phyloP scores from a whole-genome alignment of 2,113 vertebrate genomes.

The Chionodraco myersi region DNA sequence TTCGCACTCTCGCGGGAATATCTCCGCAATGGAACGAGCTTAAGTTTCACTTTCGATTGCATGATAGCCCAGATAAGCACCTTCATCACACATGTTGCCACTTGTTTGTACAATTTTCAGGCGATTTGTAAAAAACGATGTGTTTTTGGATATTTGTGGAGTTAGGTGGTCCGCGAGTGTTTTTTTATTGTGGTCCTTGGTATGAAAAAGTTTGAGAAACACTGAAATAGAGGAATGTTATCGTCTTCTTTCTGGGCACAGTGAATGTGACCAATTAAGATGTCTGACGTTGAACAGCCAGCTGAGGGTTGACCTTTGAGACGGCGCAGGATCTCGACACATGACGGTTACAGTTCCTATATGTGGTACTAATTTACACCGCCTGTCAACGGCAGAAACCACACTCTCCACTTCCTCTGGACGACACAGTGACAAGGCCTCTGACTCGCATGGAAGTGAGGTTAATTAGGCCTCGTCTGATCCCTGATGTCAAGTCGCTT shows the following conservation, averaged over 20 bases:
- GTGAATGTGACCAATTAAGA: neutral
- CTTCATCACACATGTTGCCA: too few species aligned
- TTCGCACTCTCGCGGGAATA: too few species aligned
- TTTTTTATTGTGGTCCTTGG: too few species aligned
- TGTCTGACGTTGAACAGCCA: neutral
- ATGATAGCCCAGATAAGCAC: too few species aligned
- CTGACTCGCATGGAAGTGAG: slow-evolving; percentile 6
- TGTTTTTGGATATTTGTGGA: too few species aligned
- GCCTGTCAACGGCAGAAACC: neutral
- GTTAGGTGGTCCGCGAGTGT: too few species aligned
- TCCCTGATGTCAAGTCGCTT: neutral
- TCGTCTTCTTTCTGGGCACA: neutral
- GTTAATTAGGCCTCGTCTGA: slow-evolving; percentile 13
- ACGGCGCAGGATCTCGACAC: neutral
- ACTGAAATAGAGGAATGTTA: too few species aligned
- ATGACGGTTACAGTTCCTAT: neutral
- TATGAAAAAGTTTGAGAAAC: too few species aligned
- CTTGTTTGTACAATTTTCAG: too few species aligned
- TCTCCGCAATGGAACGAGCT: too few species aligned
- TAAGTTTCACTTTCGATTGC: too few species aligned
- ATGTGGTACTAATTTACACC: slow-evolving; percentile 40
- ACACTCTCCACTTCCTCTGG: neutral
- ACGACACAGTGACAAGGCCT: neutral
- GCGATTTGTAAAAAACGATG: too few species aligned
- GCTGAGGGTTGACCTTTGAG: neutral